Evolutionary conservation across 2,797 vertebrate genomes (phyloP).

Genomic region (Pseudochirops cupreus): DNA sequence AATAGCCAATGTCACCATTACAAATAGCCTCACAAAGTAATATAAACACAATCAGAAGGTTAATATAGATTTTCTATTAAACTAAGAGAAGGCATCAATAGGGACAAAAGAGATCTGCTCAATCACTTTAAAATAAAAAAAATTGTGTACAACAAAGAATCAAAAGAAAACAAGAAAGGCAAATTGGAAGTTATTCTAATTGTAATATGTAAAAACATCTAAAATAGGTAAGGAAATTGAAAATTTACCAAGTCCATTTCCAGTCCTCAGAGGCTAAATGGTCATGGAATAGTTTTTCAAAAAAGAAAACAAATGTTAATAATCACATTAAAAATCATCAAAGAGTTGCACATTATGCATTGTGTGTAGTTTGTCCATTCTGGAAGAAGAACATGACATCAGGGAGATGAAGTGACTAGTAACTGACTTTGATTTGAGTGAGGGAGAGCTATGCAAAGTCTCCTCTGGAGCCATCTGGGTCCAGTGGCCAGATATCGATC

Average conservation of each 20-base stretch:
- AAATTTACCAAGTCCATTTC: neutral
- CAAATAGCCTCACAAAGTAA: neutral
- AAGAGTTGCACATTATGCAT: neutral
- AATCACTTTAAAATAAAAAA: neutral
- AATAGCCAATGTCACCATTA: neutral
- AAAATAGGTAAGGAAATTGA: neutral
- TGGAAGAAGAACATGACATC: too few species aligned
- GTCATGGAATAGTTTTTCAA: neutral
- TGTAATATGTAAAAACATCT: neutral
- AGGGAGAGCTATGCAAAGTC: too few species aligned
- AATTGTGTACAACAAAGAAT: neutral
- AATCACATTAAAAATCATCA: neutral
- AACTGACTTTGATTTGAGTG: too few species aligned
- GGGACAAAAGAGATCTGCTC: neutral
- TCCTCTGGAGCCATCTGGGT: too few species aligned
- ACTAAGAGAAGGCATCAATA: neutral
- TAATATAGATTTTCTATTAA: neutral
- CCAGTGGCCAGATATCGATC: too few species aligned
- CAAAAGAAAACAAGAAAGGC: neutral
- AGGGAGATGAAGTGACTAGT: too few species aligned
- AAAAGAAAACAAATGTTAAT: neutral
- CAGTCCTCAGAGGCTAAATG: neutral
- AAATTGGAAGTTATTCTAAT: neutral
- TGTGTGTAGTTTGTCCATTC: too few species aligned
- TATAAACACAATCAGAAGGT: neutral